Evolutionary conservation across 1,140 invertebrate genomes (phyloP), one percentile per base, ranked within the genome.

Genomic region (Ceratina japonica): DNA sequence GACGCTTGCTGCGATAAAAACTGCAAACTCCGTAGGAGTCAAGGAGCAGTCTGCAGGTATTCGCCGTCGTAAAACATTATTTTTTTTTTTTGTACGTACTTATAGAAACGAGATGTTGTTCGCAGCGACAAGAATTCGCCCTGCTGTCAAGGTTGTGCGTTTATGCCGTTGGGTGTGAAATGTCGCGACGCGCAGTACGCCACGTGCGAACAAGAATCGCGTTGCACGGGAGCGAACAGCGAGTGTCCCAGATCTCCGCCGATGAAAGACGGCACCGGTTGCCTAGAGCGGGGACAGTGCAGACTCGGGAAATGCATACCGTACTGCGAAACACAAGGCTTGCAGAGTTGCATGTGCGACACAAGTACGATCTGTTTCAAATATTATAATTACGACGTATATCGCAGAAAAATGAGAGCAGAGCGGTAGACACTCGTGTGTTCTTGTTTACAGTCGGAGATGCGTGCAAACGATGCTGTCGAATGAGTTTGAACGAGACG

Each of bases 271-370:
- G 96, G 95, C 24, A 97, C 97, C 16, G 94, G 95, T 81, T 98
- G 98, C 88, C 94, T 97, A 63, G 97, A 98, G 91, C 95, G 96
- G 80, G 98, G 98, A 0, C 95, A 97, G 87, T 98, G 98, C 89
- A 93, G 95, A 44, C 93, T 94, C 84, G 98, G 98, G 52, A 96
- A 96, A 89, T 99, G 98, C 91, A 94, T 98, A 81, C 97, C 97
- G 2, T 98, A 97, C 90, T 99, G 98, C 91, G 97, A 98, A 93
- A 98, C 97, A 2, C 96, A 97, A 89, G 97, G 97, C 54, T 93
- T 97, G 86, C 96, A 97, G 89, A 98, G 97, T 90, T 98, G 98
- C 93, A 98, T 98, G 96, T 99, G 98, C 92, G 97, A 98, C 89
- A 96, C 96, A 82, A 96, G 97, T 96, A 94, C 93, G 94, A 91